Evolutionary conservation across 2,888 invertebrate genomes (phyloP), one percentile per base, ranked within the genome.

Genomic region (Drosophila trichaetosa): DNA sequence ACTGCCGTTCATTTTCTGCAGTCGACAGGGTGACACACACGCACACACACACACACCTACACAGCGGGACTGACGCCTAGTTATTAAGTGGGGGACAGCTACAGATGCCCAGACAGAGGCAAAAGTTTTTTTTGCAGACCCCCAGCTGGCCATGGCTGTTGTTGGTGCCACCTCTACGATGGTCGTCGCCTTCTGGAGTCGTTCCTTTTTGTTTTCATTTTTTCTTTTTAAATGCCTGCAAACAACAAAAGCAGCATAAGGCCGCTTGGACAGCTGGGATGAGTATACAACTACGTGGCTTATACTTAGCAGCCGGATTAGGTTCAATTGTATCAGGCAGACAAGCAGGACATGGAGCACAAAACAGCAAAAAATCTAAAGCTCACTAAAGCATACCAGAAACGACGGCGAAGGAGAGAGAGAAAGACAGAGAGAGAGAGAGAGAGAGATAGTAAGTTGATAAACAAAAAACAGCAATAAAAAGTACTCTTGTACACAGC

Each of bases 291-390:
- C 89, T 76, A 89, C 86, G 87, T 79, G 87, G 90, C 90, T 90
- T 83, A 88, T 87, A 84, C 90, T 82, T 87, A 87, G 82, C 90
- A 84, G 89, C 82, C 79, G 88, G 90, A 88, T 88, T 88, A 87
- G 87, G 87, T 85, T 89, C 89, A 87, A 89, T 87, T 89, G 86
- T 76, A 84, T 76, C 79, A 75, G 80, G 81, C 74, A 57, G 63
- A 59, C 51, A 49, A 71, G 64, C 69, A 58, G 73, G 69, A 56
- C 53, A 72, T 54, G 60, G 57, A 56, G 65, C 31, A 61, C 38
- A 56, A 33, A 38, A 27, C 36, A 36, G 27, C 38, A 56, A 56
- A 59, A 65, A 61, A 24, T 70, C 66, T 57, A 83, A 76, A 69
- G 73, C 69, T 66, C 69, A 73, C 71, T 57, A 69, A 67, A 34